Percentiles rank a stretch among this genome's conserved stretches.
Conservation (phyloP, 2,888 invertebrate species). For the Agonopterix arenella region DNA sequence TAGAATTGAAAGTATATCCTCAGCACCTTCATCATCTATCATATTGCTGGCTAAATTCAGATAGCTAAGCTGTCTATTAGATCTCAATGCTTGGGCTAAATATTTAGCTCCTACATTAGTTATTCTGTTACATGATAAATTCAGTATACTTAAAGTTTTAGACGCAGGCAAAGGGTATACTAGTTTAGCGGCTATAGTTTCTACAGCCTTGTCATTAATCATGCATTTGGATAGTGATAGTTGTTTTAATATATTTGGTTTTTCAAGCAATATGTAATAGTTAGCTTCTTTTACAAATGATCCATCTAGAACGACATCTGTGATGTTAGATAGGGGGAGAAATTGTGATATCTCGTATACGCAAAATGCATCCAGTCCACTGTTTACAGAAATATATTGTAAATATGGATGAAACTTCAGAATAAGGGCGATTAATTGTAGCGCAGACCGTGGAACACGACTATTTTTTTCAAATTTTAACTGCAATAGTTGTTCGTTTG, state of each 20-base stretch:
- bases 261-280: constrained; percentile 33
- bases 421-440: constrained; percentile 35
- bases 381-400: constrained; percentile 27
- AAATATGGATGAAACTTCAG: constrained; percentile 29
- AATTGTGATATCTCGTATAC: constrained; percentile 39
- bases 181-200: constrained; percentile 30
- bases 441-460: constrained; percentile 28
- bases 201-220: constrained; percentile 32
- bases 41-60: constrained; percentile 45
- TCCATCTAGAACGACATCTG: constrained; percentile 41
- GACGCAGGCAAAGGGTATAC: constrained; percentile 29
- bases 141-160: constrained; percentile 31
- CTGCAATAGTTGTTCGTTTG: constrained; percentile 28
- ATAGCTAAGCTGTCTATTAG: constrained; percentile 39
- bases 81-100: constrained; percentile 32
- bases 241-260: constrained; percentile 21
- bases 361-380: constrained; percentile 23
- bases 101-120: constrained; percentile 37
- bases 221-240: constrained; percentile 42
- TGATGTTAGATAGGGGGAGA: constrained; percentile 31
- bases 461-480: constrained; percentile 34
- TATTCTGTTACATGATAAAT: constrained; percentile 44
- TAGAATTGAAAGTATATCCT: constrained; percentile 25
- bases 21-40: constrained; percentile 38
- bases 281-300: constrained; percentile 30